A percentile compares a stretch with the other conserved stretches of the same genome.
phyloP scores from a whole-genome alignment of 2,888 invertebrate species.

The Orchesellides sinensis region DNA sequence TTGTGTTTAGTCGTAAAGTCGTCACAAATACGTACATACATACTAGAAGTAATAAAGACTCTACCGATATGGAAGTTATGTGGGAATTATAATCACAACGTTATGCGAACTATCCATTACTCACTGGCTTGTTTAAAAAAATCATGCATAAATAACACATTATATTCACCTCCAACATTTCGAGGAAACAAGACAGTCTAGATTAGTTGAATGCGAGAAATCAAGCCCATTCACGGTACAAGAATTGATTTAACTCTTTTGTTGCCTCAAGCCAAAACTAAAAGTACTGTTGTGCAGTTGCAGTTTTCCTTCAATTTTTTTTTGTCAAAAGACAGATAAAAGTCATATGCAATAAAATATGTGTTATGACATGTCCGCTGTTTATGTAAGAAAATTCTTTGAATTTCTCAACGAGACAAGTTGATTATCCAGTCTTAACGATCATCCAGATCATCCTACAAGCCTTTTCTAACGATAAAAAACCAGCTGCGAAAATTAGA shows the following conservation, averaged over 20 bases:
- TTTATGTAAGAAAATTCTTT: constrained; percentile 40
- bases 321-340: not conserved
- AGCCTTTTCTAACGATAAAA: too few species aligned
- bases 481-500: too few species aligned
- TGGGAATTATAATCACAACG: constrained; percentile 30
- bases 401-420: constrained; percentile 42
- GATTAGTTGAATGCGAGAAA: constrained; percentile 41
- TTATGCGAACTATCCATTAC: constrained; percentile 76
- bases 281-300: constrained; percentile 35
- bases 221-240: constrained; percentile 3
- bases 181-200: constrained; percentile 52
- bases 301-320: constrained; percentile 21
- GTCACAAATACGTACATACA: not conserved
- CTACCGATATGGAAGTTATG: constrained; percentile 46
- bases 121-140: constrained; percentile 89
- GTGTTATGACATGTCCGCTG: constrained; percentile 29
- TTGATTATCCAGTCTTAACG: constrained; percentile 54
- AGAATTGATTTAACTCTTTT: not conserved
- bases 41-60: constrained; percentile 7
- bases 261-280: not conserved
- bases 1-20: not conserved
- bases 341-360: constrained; percentile 38
- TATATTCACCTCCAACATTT: constrained; percentile 30
- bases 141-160: constrained; percentile 74
- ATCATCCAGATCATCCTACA: too few species aligned